Evolutionary conservation across 1,140 invertebrate genomes (phyloP).

Genomic region (Coptotermes formosanus): DNA sequence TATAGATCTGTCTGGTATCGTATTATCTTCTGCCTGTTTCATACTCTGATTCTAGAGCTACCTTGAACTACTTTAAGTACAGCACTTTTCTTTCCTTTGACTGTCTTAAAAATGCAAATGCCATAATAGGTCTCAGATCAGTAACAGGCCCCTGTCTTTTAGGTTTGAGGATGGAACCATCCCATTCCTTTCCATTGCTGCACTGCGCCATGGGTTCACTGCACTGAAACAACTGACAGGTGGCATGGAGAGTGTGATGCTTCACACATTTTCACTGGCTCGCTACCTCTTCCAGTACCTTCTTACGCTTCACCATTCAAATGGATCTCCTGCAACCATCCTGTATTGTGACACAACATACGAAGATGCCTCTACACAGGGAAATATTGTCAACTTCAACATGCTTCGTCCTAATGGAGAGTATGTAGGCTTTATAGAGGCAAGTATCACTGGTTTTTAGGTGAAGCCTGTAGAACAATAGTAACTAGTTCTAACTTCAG

Average conservation of each 20-base stretch:
- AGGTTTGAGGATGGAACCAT: slow-evolving; percentile 95
- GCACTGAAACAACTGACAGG: slow-evolving; percentile 59
- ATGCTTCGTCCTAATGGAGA: slow-evolving; percentile 71
- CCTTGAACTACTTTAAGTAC: too few relatives aligned
- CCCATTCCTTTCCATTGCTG: slow-evolving; percentile 81
- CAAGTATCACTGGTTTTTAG: slow-evolving; percentile 43
- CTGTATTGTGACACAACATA: slow-evolving; percentile 75
- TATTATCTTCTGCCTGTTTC: too few relatives aligned
- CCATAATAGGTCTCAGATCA: too few relatives aligned
- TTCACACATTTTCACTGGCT: slow-evolving; percentile 75
- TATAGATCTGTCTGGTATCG: too few relatives aligned
- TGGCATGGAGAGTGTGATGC: slow-evolving; percentile 65
- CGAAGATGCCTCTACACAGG: slow-evolving; percentile 64
- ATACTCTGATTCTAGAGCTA: too few relatives aligned
- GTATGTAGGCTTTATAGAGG: slow-evolving; percentile 86
- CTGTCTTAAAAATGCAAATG: too few relatives aligned
- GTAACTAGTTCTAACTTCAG: neutral
- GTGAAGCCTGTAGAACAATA: neutral
- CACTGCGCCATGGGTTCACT: slow-evolving; percentile 80
- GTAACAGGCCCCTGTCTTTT: slow-evolving; percentile 9
- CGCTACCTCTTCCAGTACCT: slow-evolving; percentile 69
- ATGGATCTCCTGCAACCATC: slow-evolving; percentile 66
- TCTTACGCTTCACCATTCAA: slow-evolving; percentile 64
- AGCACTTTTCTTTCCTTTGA: too few relatives aligned
- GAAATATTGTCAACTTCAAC: slow-evolving; percentile 88